Conservation (phyloP, 2,888 invertebrate genomes). For the Oligia strigilis region DNA sequence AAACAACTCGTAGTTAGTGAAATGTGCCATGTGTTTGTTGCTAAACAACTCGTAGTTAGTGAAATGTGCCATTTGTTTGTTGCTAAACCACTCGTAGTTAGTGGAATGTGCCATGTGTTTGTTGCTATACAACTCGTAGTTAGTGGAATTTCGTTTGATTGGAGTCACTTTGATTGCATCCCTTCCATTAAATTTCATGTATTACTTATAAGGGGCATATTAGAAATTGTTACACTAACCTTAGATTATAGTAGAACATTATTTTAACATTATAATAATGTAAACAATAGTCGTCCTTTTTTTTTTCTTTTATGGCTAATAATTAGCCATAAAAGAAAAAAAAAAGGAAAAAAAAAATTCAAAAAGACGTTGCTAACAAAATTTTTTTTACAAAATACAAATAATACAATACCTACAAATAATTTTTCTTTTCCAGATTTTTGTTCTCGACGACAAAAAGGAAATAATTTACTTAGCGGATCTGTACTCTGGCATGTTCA, state of each 20-base stretch:
- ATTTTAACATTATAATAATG: too few species aligned
- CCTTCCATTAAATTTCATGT: background rate
- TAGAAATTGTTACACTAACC: too few species aligned
- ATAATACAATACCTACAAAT: background rate
- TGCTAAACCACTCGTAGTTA: background rate
- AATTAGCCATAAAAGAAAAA: too few species aligned
- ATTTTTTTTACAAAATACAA: too few species aligned
- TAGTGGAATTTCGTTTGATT: background rate
- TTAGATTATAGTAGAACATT: too few species aligned
- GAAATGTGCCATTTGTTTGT: background rate
- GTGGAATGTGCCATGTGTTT: background rate
- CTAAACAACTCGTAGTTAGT: background rate
- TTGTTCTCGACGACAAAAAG: slow-evolving; percentile 89
- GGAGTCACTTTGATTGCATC: background rate
- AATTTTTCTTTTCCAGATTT: slow-evolving; percentile 85
- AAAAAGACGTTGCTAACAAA: background rate
- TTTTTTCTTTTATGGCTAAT: too few species aligned
- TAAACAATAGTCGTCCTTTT: too few species aligned
- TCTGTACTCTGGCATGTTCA: slow-evolving; percentile 92
- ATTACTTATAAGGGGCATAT: too few species aligned
- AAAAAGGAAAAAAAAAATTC: too few species aligned
- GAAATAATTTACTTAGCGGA: slow-evolving; percentile 91
- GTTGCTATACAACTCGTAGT: background rate
- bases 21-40: background rate
- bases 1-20: background rate